phyloP scores from a whole-genome alignment of 2,113 vertebrate genomes.

The Panthera tigris region DNA sequence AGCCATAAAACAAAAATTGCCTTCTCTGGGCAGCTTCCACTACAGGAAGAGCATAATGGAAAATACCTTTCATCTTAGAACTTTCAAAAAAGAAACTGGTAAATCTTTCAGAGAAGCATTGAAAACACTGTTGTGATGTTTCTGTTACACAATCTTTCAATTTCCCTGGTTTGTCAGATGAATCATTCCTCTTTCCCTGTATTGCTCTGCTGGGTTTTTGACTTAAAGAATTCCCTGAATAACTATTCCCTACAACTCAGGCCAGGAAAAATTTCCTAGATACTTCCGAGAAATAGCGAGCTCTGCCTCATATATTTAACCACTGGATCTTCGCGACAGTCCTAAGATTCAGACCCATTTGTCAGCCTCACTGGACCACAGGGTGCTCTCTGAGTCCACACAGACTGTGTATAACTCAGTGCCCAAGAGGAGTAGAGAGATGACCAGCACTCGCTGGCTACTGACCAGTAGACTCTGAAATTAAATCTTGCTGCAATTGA shows the following conservation, averaged over 20 bases:
- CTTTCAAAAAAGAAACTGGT: neutral
- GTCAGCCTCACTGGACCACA: neutral
- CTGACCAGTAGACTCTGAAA: neutral
- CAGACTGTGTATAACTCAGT: neutral
- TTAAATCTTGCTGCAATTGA: neutral
- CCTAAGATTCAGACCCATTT: neutral
- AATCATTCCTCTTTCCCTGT: neutral
- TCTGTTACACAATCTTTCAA: neutral
- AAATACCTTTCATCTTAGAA: slow-evolving; percentile 9
- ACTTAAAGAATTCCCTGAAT: slow-evolving; percentile 14
- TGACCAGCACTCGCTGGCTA: neutral
- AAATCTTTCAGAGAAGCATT: neutral
- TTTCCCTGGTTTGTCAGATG: neutral
- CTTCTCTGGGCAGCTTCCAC: neutral
- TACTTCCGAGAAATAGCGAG: neutral
- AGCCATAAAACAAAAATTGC: neutral
- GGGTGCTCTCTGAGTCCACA: neutral
- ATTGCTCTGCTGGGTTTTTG: neutral
- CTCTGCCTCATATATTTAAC: neutral
- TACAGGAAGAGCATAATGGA: neutral
- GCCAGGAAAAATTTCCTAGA: slow-evolving; percentile 26
- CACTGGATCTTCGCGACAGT: neutral
- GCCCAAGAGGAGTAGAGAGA: neutral
- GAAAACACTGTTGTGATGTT: neutral
- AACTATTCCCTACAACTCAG: neutral